Conservation (phyloP, 2,888 invertebrate species). For the Eupithecia abbreviata region DNA sequence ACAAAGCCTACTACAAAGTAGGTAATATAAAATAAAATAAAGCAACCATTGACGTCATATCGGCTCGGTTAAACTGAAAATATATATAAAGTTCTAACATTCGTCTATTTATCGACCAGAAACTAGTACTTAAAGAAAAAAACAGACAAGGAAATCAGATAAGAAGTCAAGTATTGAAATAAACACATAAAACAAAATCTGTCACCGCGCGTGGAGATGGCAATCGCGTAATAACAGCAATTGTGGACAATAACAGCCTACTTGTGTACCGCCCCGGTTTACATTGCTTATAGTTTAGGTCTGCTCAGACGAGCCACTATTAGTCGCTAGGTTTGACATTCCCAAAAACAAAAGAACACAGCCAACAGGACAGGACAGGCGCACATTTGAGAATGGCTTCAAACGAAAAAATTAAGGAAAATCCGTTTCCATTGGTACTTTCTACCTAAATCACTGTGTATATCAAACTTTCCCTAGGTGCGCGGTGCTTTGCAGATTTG, state of each 20-base stretch:
- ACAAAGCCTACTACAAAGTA: no score
- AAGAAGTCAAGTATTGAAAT: slow-evolving; percentile 6
- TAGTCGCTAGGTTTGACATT: not conserved
- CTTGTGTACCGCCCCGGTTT: slow-evolving; percentile 44
- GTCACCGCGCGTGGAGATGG: slow-evolving; percentile 34
- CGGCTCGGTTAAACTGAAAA: no score
- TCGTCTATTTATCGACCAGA: not conserved
- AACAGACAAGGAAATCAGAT: not conserved
- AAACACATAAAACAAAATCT: slow-evolving; percentile 21
- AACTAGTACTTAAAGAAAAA: not conserved
- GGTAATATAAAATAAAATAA: no score
- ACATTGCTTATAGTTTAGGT: slow-evolving; percentile 27
- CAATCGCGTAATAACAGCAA: slow-evolving; percentile 42
- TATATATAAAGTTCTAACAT: not conserved
- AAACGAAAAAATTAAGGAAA: not conserved
- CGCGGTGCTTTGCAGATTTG: no score
- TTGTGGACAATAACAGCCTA: slow-evolving; percentile 42
- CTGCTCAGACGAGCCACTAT: not conserved
- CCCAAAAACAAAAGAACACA: not conserved
- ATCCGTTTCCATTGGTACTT: not conserved
- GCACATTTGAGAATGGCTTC: not conserved
- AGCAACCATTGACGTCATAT: not conserved
- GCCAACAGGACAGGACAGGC: not conserved
- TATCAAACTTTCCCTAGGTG: no score
- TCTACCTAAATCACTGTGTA: no score